Conservation (phyloP, 2,888 invertebrate species). For the Chymomyza caudatula region DNA sequence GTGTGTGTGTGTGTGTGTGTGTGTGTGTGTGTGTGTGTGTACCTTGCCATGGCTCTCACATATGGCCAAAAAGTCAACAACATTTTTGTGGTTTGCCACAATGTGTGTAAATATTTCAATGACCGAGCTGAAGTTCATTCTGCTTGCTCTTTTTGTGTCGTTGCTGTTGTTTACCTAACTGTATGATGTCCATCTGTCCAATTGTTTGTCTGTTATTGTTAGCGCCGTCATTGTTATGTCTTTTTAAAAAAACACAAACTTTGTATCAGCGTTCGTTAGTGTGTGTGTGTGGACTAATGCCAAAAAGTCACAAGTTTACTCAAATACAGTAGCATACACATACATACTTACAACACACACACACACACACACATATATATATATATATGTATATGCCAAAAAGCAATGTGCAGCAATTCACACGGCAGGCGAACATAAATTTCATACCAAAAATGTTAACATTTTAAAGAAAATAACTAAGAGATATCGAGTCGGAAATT, state of each 20-base stretch:
- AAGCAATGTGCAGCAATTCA: constrained; percentile 47
- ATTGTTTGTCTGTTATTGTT: constrained; percentile 45
- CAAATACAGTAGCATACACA: background rate
- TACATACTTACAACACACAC: background rate
- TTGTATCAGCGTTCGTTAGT: background rate
- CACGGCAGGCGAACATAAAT: constrained; percentile 27
- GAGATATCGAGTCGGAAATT: background rate
- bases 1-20: background rate
- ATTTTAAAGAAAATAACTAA: background rate
- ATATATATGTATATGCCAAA: no score
- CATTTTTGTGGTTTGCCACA: constrained; percentile 37
- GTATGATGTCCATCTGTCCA: constrained; percentile 26
- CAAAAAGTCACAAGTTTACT: background rate
- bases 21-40: background rate
- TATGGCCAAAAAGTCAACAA: constrained; percentile 26
- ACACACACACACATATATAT: constrained; percentile 10
- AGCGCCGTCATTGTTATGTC: constrained; percentile 51
- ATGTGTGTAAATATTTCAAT: constrained; percentile 53
- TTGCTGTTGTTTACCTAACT: constrained; percentile 13
- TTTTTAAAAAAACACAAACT: constrained; percentile 23
- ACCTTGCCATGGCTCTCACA: background rate
- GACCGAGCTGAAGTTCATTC: constrained; percentile 13
- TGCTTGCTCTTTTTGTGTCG: constrained; percentile 28
- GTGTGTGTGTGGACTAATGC: background rate
- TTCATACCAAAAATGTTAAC: background rate